Evolutionary conservation across 2,113 vertebrate species (phyloP).

Genomic region (Microtus richardsoni): DNA sequence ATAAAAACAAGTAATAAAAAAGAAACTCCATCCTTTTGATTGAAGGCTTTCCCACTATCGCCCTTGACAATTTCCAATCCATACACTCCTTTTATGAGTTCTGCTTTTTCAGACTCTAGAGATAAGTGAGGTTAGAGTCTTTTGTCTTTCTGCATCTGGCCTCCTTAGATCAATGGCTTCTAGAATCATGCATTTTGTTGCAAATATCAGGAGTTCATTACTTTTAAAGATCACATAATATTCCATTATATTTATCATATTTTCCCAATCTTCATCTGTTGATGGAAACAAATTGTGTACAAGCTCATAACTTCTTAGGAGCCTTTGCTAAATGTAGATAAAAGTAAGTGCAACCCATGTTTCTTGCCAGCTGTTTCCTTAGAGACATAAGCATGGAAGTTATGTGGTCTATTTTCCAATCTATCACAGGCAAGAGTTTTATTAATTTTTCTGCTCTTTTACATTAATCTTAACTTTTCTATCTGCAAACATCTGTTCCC

Average conservation of each 20-base stretch:
- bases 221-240: background rate
- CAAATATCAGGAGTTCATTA: background rate
- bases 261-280: background rate
- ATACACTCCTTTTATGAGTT: background rate
- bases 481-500: background rate
- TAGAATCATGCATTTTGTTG: background rate
- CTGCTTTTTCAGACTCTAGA: background rate
- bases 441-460: slow-evolving; percentile 21
- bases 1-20: too few species aligned
- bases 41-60: background rate
- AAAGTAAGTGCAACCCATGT: background rate
- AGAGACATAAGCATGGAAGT: background rate
- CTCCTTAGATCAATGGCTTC: background rate
- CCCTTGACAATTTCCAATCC: background rate
- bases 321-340: background rate
- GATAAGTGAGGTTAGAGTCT: background rate
- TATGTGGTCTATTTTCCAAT: background rate
- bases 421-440: background rate
- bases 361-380: background rate
- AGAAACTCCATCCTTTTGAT: background rate
- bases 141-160: background rate
- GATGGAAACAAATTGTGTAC: background rate
- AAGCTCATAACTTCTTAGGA: background rate
- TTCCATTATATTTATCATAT: background rate
- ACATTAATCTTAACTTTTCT: slow-evolving; percentile 14